A percentile compares a stretch with the other conserved stretches of the same genome.
Conservation (phyloP, 2,888 invertebrate genomes). For the Pomacea canaliculata region DNA sequence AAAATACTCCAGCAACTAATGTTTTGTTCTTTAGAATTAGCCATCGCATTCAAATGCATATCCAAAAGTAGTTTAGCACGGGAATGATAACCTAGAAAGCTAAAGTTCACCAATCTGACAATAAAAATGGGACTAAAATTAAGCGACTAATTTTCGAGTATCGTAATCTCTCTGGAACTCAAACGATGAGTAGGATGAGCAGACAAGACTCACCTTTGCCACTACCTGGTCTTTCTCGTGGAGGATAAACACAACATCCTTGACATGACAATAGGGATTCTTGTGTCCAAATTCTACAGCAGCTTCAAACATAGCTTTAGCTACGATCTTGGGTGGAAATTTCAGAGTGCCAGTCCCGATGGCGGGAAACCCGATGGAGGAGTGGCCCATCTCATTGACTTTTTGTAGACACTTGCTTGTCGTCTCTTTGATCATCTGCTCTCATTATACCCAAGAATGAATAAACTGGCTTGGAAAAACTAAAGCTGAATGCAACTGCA, state of each 20-base stretch:
- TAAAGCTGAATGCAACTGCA: no score
- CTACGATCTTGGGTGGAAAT: conserved; percentile 37
- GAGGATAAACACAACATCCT: conserved; percentile 21
- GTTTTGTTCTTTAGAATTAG: no score
- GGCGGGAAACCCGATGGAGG: conserved; percentile 49
- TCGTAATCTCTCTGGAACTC: no score
- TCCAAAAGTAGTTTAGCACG: no score
- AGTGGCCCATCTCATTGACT: conserved; percentile 26
- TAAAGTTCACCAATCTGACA: no score
- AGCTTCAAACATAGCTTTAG: conserved; percentile 40
- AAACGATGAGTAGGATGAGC: no score
- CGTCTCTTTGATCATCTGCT: conserved; percentile 16
- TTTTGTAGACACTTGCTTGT: conserved; percentile 35
- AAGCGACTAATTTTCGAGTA: no score
- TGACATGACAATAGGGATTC: conserved; percentile 25
- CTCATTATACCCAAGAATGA: background rate
- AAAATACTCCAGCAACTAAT: no score
- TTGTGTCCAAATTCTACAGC: conserved; percentile 35
- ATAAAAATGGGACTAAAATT: no score
- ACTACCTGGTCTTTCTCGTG: conserved; percentile 18
- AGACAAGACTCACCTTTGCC: background rate
- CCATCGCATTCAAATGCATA: no score
- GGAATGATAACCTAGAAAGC: no score
- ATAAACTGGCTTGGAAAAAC: background rate
- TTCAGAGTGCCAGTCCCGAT: conserved; percentile 44